Percentiles rank a stretch among this genome's conserved stretches.
Conservation (phyloP, 2,113 vertebrate species). For the Petroica traversi region DNA sequence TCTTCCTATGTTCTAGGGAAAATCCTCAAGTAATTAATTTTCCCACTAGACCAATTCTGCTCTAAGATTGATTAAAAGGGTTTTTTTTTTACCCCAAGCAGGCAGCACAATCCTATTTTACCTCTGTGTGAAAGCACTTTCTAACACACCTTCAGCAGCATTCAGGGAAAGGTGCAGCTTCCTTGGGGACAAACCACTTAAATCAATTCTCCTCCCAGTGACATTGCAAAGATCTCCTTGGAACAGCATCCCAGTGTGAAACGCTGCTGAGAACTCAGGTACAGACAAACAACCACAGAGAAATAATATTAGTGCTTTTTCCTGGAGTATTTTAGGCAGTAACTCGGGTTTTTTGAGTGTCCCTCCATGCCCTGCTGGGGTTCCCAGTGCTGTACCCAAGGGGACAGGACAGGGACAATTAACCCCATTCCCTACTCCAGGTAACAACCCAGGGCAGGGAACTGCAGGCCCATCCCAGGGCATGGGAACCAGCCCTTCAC, state of each 20-base stretch:
- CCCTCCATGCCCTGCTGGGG: not conserved
- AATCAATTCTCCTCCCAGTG: not conserved
- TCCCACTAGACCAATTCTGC: not conserved
- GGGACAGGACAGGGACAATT: too few species aligned
- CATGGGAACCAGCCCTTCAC: not conserved
- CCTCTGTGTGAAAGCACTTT: not conserved
- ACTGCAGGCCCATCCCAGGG: not conserved
- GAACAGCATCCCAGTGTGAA: not conserved
- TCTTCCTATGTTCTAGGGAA: not conserved
- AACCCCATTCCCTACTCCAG: not conserved
- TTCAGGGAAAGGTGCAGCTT: not conserved
- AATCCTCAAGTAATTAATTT: not conserved
- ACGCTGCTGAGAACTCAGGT: not conserved
- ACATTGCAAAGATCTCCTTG: not conserved
- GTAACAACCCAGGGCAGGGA: not conserved
- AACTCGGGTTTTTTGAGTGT: not conserved
- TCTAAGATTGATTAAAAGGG: not conserved
- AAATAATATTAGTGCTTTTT: fast-evolving
- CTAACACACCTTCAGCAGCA: not conserved
- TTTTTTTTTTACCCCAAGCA: not conserved
- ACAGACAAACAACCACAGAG: not conserved
- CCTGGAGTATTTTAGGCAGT: not conserved
- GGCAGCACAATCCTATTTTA: not conserved
- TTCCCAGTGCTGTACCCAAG: not conserved
- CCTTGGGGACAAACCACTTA: not conserved